Evolutionary conservation across 2,888 invertebrate genomes (phyloP).

Genomic region (Nomada ferruginata): DNA sequence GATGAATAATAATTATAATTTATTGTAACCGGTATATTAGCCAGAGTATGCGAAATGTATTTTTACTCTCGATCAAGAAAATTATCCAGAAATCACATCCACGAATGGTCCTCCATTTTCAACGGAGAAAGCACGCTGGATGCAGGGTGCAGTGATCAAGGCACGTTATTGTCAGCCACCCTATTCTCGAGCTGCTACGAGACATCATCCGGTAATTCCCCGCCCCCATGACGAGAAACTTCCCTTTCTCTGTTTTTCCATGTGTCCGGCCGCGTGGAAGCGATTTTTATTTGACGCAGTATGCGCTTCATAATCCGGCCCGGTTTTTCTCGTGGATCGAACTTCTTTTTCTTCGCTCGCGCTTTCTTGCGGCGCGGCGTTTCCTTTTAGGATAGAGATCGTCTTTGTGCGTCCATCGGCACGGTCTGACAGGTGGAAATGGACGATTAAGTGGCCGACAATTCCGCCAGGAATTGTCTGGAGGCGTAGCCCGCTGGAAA

Average conservation of each 20-base stretch:
- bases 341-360: slow-evolving; percentile 69
- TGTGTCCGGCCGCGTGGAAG: slow-evolving; percentile 56
- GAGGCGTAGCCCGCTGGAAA: slow-evolving; percentile 37
- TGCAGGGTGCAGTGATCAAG: slow-evolving; percentile 30
- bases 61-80: not conserved
- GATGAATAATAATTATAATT: too few relatives aligned
- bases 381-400: slow-evolving; percentile 66
- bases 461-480: slow-evolving; percentile 66
- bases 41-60: not conserved
- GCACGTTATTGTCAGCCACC: slow-evolving; percentile 49
- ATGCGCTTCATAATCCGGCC: slow-evolving; percentile 74
- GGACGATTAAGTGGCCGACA: slow-evolving; percentile 75
- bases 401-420: slow-evolving; percentile 76
- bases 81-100: slow-evolving; percentile 6
- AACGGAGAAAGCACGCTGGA: not conserved
- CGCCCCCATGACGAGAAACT: slow-evolving; percentile 50
- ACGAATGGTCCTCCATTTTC: slow-evolving; percentile 14
- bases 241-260: slow-evolving; percentile 55
- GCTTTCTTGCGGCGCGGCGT: slow-evolving; percentile 67
- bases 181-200: slow-evolving; percentile 7
- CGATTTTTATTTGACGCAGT: slow-evolving; percentile 73
- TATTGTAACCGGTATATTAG: not conserved
- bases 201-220: slow-evolving; percentile 54
- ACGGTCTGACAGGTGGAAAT: slow-evolving; percentile 79
- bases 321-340: slow-evolving; percentile 68